Conservation (phyloP, 2,888 invertebrate genomes). For the Anagyrus pseudococci region DNA sequence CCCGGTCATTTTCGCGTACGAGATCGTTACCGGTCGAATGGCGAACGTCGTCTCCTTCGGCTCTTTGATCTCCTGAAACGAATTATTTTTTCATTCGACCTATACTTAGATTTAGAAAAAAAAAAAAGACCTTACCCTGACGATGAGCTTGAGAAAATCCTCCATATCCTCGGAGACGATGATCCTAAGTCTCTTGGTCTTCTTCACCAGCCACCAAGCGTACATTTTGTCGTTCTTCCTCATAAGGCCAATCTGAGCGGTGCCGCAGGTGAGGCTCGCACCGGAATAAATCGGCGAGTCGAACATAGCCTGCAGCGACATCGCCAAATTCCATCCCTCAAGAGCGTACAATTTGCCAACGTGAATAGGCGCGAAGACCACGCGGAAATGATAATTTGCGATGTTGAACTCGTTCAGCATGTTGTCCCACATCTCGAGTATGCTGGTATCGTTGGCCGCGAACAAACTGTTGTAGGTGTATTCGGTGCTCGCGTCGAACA, state of each 20-base stretch:
- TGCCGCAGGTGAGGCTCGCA: constrained; percentile 48
- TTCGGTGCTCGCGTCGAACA: constrained; percentile 51
- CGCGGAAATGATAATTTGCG: constrained; percentile 53
- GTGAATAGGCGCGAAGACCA: constrained; percentile 52
- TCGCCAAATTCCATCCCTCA: constrained; percentile 53
- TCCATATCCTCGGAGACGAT: constrained; percentile 46
- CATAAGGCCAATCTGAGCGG: constrained; percentile 51
- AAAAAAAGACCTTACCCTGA: constrained; percentile 23
- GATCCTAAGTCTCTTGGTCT: constrained; percentile 50
- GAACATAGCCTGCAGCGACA: constrained; percentile 52
- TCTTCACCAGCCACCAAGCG: constrained; percentile 54
- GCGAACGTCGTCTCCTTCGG: constrained; percentile 42
- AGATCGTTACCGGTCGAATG: constrained; percentile 43
- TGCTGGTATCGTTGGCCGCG: constrained; percentile 48
- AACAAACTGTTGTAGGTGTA: constrained; percentile 50
- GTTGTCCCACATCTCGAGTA: constrained; percentile 46
- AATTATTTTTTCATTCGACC: background rate
- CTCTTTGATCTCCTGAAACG: constrained; percentile 43
- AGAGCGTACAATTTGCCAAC: constrained; percentile 43
- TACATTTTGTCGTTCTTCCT: constrained; percentile 48
- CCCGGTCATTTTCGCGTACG: constrained; percentile 51
- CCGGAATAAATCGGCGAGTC: constrained; percentile 52
- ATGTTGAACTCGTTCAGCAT: constrained; percentile 52
- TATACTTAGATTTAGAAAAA: background rate
- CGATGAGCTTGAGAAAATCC: constrained; percentile 49